These are phyloP conservation scores for Microctonus aethiopoides DNA, from an alignment of 2,888 invertebrate species.

Conservation along the genomic window DNA sequence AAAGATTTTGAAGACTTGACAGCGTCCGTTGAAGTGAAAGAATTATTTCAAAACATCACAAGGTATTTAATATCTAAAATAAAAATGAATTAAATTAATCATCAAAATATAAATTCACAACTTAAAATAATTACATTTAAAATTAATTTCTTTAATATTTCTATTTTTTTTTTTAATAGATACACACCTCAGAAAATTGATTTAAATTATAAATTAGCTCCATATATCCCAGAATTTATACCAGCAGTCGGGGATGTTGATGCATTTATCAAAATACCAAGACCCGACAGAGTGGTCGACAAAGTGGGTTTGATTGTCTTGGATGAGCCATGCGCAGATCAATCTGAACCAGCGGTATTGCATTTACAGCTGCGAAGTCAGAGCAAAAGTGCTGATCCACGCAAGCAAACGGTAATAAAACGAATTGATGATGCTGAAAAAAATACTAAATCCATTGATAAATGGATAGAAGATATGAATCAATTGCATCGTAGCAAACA, in stretches of 20 bases:
- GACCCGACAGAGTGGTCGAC: conserved; percentile 79
- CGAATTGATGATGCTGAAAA: conserved; percentile 85
- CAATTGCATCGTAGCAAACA: conserved; percentile 92
- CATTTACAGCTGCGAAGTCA: conserved; percentile 84
- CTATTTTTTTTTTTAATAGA: conserved; percentile 67
- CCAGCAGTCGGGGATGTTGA: conserved; percentile 99
- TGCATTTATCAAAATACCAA: conserved; percentile 92
- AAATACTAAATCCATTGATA: conserved; percentile 90
- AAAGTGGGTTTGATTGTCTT: conserved; percentile 81
- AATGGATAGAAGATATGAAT: conserved; percentile 96
- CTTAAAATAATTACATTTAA: no score
- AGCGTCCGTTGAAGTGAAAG: conserved; percentile 86
- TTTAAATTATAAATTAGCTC: conserved; percentile 88
- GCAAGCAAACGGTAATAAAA: conserved; percentile 71
- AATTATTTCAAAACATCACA: conserved; percentile 92
- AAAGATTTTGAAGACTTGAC: conserved; percentile 85
- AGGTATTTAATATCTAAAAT: conserved; percentile 73
- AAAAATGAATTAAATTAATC: background rate
- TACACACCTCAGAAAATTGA: conserved; percentile 95
- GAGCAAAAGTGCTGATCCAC: conserved; percentile 57
- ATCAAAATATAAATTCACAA: no score
- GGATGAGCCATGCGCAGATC: conserved; percentile 95
- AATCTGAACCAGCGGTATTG: conserved; percentile 94
- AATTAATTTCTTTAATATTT: no score
- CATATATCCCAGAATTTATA: conserved; percentile 96